These are phyloP conservation scores for Hemaris fuciformis DNA, from an alignment of 2,888 invertebrate species.

Conservation along the genomic window DNA sequence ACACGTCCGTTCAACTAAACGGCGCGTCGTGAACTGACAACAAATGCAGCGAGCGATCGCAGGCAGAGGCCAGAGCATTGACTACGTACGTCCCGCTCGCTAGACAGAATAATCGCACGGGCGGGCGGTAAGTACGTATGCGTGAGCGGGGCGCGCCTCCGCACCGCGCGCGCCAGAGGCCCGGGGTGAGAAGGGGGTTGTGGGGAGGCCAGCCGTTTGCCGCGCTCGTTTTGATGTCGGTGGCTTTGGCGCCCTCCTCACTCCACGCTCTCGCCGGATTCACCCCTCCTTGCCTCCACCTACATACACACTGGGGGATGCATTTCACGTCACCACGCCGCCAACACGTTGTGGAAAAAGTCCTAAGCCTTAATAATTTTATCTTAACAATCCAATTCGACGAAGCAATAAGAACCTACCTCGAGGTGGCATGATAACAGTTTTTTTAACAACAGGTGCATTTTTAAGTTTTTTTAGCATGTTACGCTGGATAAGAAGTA, in stretches of 20 bases:
- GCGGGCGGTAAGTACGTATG: constrained; percentile 21
- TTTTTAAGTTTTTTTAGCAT: no score
- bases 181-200: background rate
- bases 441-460: no score
- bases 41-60: constrained; percentile 38
- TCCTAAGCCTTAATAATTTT: background rate
- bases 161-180: background rate
- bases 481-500: no score
- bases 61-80: constrained; percentile 58
- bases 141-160: constrained; percentile 7
- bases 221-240: constrained; percentile 28
- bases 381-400: background rate
- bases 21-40: constrained; percentile 70
- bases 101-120: constrained; percentile 74
- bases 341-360: background rate
- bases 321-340: background rate
- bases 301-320: constrained; percentile 1
- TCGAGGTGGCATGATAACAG: background rate
- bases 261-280: constrained; percentile 32
- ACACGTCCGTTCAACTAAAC: constrained; percentile 56
- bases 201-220: constrained; percentile 7
- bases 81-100: constrained; percentile 62
- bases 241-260: constrained; percentile 18
- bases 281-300: constrained; percentile 18
- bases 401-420: background rate